Evolutionary conservation across 2,113 vertebrate species (phyloP).

Genomic region (Upupa epops): DNA sequence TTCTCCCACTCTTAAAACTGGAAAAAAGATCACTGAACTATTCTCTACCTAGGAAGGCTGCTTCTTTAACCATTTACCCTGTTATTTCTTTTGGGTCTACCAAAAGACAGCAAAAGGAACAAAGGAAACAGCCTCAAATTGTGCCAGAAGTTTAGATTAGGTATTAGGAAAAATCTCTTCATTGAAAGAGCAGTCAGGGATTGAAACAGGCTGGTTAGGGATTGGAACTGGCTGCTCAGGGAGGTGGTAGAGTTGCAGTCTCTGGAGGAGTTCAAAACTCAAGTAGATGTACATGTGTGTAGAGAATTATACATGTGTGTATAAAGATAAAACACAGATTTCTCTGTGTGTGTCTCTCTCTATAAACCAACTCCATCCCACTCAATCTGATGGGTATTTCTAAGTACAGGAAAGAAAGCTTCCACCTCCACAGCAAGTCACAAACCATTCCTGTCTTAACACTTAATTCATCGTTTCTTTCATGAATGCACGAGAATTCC

Average conservation of each 20-base stretch:
- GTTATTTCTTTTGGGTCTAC: background rate
- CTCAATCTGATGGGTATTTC: background rate
- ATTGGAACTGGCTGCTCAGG: too few species aligned
- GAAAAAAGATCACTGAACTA: background rate
- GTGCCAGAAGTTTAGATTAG: too few species aligned
- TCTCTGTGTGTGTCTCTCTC: background rate
- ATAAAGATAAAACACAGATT: too few species aligned
- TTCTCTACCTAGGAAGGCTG: background rate
- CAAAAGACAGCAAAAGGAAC: background rate
- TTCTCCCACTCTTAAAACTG: background rate
- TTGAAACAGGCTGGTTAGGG: too few species aligned
- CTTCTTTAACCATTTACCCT: background rate
- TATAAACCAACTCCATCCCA: background rate
- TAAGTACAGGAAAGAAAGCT: background rate
- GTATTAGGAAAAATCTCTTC: too few species aligned
- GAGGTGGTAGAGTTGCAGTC: too few species aligned
- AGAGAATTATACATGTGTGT: too few species aligned
- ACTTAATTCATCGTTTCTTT: background rate
- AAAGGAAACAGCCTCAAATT: too few species aligned
- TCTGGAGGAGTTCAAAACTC: too few species aligned
- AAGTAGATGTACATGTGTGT: too few species aligned
- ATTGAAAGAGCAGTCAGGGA: too few species aligned
- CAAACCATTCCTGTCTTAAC: background rate
- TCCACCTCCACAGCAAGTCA: background rate
- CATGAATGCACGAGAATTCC: background rate